phyloP scores from a whole-genome alignment of 2,888 invertebrate genomes.

The Melanostoma scalare region DNA sequence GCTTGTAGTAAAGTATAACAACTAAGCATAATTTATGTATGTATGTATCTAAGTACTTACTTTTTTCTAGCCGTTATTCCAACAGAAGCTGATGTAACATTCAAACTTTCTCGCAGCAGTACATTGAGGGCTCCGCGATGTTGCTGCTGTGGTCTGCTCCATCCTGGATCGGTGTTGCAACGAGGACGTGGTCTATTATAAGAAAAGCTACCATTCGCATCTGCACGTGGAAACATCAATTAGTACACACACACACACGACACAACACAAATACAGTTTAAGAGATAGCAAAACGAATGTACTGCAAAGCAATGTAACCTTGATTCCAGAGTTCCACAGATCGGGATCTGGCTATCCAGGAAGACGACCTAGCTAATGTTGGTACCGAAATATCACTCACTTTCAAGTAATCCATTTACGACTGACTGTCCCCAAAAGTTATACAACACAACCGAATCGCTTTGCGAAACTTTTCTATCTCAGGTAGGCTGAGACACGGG shows the following conservation, averaged over 20 bases:
- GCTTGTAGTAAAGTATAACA: constrained; percentile 25
- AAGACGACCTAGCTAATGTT: constrained; percentile 10
- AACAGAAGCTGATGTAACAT: constrained; percentile 65
- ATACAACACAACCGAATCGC: constrained; percentile 37
- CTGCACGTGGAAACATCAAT: constrained; percentile 67
- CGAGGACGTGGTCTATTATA: constrained; percentile 46
- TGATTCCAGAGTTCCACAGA: constrained; percentile 48
- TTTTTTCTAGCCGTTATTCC: constrained; percentile 51
- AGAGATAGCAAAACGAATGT: constrained; percentile 15
- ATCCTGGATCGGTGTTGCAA: constrained; percentile 64
- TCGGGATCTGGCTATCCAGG: constrained; percentile 5
- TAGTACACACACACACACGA: constrained; percentile 31
- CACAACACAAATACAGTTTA: constrained; percentile 5
- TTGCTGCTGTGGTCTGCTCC: constrained; percentile 29
- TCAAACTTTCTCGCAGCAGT: constrained; percentile 52
- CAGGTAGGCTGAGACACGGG: neutral
- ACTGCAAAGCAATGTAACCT: constrained; percentile 45
- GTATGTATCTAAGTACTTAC: constrained; percentile 27
- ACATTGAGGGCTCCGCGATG: constrained; percentile 52
- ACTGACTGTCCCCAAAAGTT: constrained; percentile 34
- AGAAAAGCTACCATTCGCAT: constrained; percentile 23
- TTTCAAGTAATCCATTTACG: constrained; percentile 59
- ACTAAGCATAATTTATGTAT: neutral
- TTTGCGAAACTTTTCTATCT: constrained; percentile 4
- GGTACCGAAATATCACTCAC: constrained; percentile 32